Base-by-base conservation (phyloP, 2,797 vertebrate species). In the Poliocrania exsul region DNA sequence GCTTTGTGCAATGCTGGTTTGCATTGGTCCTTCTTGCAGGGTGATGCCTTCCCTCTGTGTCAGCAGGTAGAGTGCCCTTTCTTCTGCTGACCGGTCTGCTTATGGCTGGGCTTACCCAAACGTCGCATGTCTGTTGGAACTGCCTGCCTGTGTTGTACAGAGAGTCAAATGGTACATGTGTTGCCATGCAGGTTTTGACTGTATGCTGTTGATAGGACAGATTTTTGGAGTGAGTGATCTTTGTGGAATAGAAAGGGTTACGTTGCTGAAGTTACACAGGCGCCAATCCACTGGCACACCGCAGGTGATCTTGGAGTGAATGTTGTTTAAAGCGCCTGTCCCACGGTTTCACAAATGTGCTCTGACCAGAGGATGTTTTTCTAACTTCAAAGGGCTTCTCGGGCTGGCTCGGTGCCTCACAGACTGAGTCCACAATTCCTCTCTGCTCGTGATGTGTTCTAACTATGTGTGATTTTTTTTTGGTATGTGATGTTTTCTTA, bases 251-350 rank as follows among this genome's bases (percentile, higher is more conserved):
- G 18, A 74, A 95, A 86, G 86, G 74, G 83, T 74, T 92, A 86
- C 35, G 29, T 38, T 83, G 90, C 42, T 75, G 75, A 56, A 77
- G 92, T 87, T 93, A 25, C 88, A 31, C 61, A 54, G 92, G 92
- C 93, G 89, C 96, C 96, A 51, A 82, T 93, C 79, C 86, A 19
- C 86, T 81, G 79, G 86, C 75, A 87, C 96, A 88, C 96, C 74
- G 21, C 94, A 97, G 96, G 92, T 93, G 89, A 96, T 95, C 88
- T 50, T 49, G 3, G 37, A 94, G 89, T 65, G 85, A 95, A 94
- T 97, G 97, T 97, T 97, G 93, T 97, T 97, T 97, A 95, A 97
- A 97, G 95, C 92, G 83, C 95, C 95, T 97, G 96, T 97, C 91
- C 95, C 94, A 50, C 83, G 46, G 94, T 78, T 95, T 95, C 93